Evolutionary conservation across 2,888 invertebrate species (phyloP), one percentile per base, ranked within the genome.

Genomic region (Lamproptera curius): DNA sequence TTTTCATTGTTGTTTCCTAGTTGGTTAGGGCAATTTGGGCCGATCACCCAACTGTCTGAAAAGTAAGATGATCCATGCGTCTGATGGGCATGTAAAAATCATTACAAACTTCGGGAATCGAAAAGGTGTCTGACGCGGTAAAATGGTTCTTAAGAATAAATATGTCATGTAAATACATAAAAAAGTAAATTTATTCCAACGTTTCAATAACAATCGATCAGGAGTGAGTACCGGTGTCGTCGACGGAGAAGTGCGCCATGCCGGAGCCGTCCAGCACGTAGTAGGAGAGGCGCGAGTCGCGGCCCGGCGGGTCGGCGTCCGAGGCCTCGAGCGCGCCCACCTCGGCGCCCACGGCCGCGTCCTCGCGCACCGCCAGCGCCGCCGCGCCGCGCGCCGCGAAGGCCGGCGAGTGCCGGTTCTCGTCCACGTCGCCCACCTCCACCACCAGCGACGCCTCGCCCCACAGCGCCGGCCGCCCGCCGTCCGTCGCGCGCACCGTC

Each of bases 371-470:
- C 58, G 87, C 88, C 42, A 94, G 94, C 52, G 90, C 82, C 54
- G 94, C 84, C 57, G 96, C 95, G 37, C 57, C 66, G 66, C 93
- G 94, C 73, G 95, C 95, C 43, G 90, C 90, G 77, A 98, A 98
- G 56, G 89, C 87, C 1, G 98, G 97, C 44, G 96, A 89, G 77
- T 93, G 92, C 46, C 92, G 88, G 81, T 98, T 98, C 83, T 98
- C 98, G 83, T 98, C 97, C 13, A 98, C 97, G 83, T 98, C 98
- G 58, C 95, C 93, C 53, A 96, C 91, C 80, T 97, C 96, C 44
- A 98, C 91, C 42, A 94, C 91, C 26, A 98, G 91, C 51, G 92
- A 91, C 50, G 95, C 93, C 65, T 94, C 94, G 1, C 96, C 91
- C 52, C 92, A 92, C 54, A 97, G 83, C 2, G 95, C 89, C 0